A percentile compares a stretch with the other conserved stretches of the same genome.
These are phyloP conservation scores for Ciconia stormi DNA, from an alignment of 2,113 vertebrate genomes.

Conservation along the genomic window DNA sequence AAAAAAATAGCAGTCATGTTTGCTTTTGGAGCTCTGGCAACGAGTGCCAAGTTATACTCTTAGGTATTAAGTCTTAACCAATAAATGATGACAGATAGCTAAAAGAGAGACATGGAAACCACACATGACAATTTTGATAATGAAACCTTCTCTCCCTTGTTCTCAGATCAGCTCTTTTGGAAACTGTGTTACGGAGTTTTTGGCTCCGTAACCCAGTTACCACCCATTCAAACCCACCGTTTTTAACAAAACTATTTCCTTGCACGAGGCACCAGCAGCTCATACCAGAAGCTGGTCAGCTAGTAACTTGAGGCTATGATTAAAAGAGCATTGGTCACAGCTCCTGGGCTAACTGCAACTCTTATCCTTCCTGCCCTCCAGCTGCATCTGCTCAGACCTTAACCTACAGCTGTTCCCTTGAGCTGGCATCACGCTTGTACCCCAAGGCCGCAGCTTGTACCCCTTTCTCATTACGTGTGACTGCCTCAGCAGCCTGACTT, in stretches of 20 bases:
- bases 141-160: background rate
- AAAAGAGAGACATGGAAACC: slow-evolving; percentile 11
- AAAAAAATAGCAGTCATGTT: background rate
- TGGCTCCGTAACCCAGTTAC: too few relatives aligned
- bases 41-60: background rate
- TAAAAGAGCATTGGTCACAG: background rate
- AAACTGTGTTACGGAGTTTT: background rate
- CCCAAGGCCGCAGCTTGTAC: background rate
- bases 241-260: slow-evolving; percentile 11
- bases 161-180: background rate
- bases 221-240: background rate
- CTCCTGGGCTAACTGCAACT: background rate
- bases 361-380: background rate
- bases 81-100: slow-evolving; percentile 12
- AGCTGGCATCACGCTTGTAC: background rate
- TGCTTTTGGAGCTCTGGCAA: background rate
- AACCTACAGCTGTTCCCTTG: background rate
- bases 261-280: background rate
- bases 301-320: background rate
- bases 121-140: slow-evolving; percentile 9
- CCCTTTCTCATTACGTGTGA: background rate
- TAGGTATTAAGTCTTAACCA: slow-evolving; percentile 17
- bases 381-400: background rate
- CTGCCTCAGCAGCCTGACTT: background rate
- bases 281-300: background rate